Evolutionary conservation across 1,140 invertebrate genomes (phyloP).

Genomic region (Camponotus vicinus): DNA sequence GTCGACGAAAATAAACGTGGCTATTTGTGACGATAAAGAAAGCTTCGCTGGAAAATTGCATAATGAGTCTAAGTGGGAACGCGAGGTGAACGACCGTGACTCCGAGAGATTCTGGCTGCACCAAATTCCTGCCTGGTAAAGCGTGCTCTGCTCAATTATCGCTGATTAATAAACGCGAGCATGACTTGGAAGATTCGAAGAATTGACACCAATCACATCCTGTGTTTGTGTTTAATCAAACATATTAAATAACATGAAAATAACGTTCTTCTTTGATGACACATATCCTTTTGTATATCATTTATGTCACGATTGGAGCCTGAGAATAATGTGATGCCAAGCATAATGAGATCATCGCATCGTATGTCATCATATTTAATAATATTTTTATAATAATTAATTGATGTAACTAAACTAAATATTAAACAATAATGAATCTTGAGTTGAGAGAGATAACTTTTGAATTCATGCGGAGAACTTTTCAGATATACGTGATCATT

Average conservation of each 20-base stretch:
- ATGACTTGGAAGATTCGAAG: slow-evolving; percentile 20
- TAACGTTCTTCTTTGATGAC: not conserved
- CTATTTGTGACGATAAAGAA: slow-evolving; percentile 66
- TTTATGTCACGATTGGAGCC: not conserved
- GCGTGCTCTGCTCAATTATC: not conserved
- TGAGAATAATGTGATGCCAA: not conserved
- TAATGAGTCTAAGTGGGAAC: slow-evolving; percentile 62
- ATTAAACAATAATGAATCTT: not conserved
- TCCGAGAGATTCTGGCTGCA: not conserved
- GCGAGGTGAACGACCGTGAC: slow-evolving; percentile 69
- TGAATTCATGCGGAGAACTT: not conserved
- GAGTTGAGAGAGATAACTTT: not conserved
- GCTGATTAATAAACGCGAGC: not conserved
- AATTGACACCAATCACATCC: not conserved
- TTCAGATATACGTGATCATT: not conserved
- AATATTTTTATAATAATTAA: not conserved
- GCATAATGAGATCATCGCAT: slow-evolving; percentile 13
- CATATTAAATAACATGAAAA: not conserved
- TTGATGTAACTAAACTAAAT: not conserved
- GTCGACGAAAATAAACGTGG: slow-evolving; percentile 62
- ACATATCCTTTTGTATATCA: not conserved
- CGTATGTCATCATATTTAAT: too few species aligned
- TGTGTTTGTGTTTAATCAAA: not conserved
- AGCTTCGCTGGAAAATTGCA: slow-evolving; percentile 71
- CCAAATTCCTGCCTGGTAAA: slow-evolving; percentile 23